phyloP scores from a whole-genome alignment of 2,113 vertebrate genomes.

The Pogonocichla stellata region DNA sequence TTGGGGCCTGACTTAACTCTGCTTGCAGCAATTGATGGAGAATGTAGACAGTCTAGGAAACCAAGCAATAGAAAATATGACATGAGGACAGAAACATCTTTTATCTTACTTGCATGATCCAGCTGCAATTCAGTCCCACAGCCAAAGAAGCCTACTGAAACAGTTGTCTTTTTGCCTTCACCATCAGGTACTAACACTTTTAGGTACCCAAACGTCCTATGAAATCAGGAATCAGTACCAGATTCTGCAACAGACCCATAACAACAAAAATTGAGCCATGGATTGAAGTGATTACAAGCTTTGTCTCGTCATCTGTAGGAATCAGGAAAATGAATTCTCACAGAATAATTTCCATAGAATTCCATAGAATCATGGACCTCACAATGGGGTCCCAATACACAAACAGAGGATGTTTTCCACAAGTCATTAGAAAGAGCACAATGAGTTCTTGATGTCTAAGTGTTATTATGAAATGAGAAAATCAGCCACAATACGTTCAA shows the following conservation, averaged over 20 bases:
- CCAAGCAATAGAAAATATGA: not conserved
- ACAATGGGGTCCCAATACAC: not conserved
- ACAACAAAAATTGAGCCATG: not conserved
- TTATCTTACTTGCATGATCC: not conserved
- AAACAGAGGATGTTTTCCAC: not conserved
- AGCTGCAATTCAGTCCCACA: not conserved
- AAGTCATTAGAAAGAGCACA: not conserved
- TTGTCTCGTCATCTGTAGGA: not conserved
- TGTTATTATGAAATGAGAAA: not conserved
- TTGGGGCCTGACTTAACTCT: not conserved
- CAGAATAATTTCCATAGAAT: too few relatives aligned
- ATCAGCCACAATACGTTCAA: not conserved
- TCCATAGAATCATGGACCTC: not conserved
- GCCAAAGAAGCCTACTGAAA: not conserved
- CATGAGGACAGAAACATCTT: not conserved
- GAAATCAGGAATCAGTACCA: not conserved
- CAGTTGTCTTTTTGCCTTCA: not conserved
- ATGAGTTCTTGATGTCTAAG: not conserved
- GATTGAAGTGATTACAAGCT: not conserved
- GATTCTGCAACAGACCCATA: not conserved
- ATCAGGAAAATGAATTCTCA: not conserved
- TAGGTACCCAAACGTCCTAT: not conserved
- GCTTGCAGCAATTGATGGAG: not conserved
- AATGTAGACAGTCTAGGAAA: not conserved
- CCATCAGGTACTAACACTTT: not conserved